Base-by-base conservation (phyloP, 2,888 invertebrate species). In the Coelogynopora nodosa region DNA sequence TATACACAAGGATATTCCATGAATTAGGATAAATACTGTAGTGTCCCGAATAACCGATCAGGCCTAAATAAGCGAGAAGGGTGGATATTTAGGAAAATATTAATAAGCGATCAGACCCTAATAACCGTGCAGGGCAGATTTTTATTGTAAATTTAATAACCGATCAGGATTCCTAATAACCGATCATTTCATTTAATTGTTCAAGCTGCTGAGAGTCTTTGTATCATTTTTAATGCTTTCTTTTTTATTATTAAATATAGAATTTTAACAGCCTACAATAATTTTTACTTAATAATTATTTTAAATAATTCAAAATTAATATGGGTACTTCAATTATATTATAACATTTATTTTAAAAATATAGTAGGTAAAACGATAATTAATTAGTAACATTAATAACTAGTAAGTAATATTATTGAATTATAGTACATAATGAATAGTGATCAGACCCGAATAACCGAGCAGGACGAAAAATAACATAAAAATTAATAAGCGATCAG, bases 211-310 rank as follows among this genome's bases (percentile, higher is more conserved):
- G 74, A 74, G 74, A 74, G 74, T 74, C 74, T 74, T 74, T 74
- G 74, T 74, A 74, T 74, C 74, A 74, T 74, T 74, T 74, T 74
- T 74, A 74, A 74, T 74, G 74, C 74, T 74, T 74, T 74, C 74
- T 74, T 74, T 74, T 74, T 74, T 74, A 74, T 74, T 74, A 74
- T 74, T 74, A 74, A 74, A 74, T 23, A 74, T 74, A 74, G 74
- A 74, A 74, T 74, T 74, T 74, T 74, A 26, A 74, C 74, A 74
- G 74, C 74, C 74, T 74, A 74, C 74, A 74, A 74, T 74, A 74
- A 74, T 74, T 74, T 74, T 74, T 74, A 74, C 74, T 74, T 74
- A 74, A 74, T 74, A 74, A 74, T 74, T 74, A 74, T 74, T 74
- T 74, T 74, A 74, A 74, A 74, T 74, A 74, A 74, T 74, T 74